These are phyloP conservation scores for Drosophila barbarae DNA, from an alignment of 2,888 invertebrate species.

Conservation along the genomic window DNA sequence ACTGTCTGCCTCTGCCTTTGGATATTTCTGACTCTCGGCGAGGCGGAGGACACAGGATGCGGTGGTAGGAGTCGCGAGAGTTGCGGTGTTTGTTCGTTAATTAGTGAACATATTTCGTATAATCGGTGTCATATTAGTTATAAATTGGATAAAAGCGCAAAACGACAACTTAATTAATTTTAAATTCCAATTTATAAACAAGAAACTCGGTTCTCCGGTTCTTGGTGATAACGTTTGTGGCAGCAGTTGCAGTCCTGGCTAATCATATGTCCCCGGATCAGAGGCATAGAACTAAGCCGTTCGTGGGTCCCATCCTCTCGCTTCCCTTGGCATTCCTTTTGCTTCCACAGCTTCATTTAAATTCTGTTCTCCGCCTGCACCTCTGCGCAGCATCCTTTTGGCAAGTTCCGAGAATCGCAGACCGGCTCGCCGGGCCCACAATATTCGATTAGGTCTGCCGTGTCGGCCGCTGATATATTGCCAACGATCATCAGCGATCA, in stretches of 20 bases:
- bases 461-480: constrained; percentile 71
- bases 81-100: constrained; percentile 79
- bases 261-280: constrained; percentile 38
- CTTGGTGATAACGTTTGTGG: constrained; percentile 64
- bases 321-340: background rate
- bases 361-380: constrained; percentile 41
- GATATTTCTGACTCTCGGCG: constrained; percentile 34
- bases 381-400: constrained; percentile 37
- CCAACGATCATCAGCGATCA: constrained; percentile 73
- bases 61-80: constrained; percentile 12
- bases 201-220: constrained; percentile 34
- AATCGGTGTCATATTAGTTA: constrained; percentile 80
- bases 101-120: constrained; percentile 80
- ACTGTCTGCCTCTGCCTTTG: constrained; percentile 57
- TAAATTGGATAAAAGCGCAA: constrained; percentile 79
- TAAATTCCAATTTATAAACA: constrained; percentile 77
- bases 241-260: constrained; percentile 34
- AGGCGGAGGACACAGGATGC: constrained; percentile 12
- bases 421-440: constrained; percentile 41
- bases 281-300: constrained; percentile 28
- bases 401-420: constrained; percentile 57
- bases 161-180: constrained; percentile 80
- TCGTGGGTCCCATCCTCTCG: background rate
- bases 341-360: constrained; percentile 68
- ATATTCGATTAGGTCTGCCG: constrained; percentile 62